Evolutionary conservation across 1,140 invertebrate species (phyloP).

Genomic region (Anastrepha obliqua): DNA sequence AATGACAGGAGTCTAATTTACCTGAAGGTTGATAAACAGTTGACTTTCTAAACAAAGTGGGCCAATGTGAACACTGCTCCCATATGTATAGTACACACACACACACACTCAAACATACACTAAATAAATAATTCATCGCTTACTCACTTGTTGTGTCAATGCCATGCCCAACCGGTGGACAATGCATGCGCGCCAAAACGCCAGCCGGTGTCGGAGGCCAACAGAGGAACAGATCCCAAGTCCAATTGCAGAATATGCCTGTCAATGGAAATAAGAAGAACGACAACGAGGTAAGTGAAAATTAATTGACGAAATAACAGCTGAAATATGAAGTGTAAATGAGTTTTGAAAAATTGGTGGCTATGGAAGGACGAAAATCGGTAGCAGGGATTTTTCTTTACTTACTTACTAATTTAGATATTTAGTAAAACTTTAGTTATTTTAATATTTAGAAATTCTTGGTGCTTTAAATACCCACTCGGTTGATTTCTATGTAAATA

Average conservation of each 20-base stretch:
- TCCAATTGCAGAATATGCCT: constrained; percentile 80
- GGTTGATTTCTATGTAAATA: no score
- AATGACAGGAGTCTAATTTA: constrained; percentile 5
- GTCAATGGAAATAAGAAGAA: constrained; percentile 39
- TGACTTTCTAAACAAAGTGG: constrained; percentile 5
- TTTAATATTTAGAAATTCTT: no score
- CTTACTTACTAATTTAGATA: no score
- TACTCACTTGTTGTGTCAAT: constrained; percentile 84
- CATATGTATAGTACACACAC: neutral
- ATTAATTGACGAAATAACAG: constrained; percentile 29
- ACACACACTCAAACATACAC: neutral
- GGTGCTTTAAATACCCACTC: no score
- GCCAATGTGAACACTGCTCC: neutral
- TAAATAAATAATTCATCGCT: neutral
- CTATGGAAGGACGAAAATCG: no score
- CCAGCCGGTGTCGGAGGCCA: constrained; percentile 85
- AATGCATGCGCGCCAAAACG: constrained; percentile 78
- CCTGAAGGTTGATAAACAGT: neutral
- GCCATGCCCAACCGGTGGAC: constrained; percentile 81
- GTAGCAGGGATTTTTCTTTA: no score
- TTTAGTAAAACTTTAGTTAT: no score
- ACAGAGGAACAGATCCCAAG: constrained; percentile 84
- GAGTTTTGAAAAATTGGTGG: neutral
- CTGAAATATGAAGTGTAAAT: constrained; percentile 1
- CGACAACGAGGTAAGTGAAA: neutral